Conservation (phyloP, 2,113 vertebrate genomes). For the Lanius ludovicianus region DNA sequence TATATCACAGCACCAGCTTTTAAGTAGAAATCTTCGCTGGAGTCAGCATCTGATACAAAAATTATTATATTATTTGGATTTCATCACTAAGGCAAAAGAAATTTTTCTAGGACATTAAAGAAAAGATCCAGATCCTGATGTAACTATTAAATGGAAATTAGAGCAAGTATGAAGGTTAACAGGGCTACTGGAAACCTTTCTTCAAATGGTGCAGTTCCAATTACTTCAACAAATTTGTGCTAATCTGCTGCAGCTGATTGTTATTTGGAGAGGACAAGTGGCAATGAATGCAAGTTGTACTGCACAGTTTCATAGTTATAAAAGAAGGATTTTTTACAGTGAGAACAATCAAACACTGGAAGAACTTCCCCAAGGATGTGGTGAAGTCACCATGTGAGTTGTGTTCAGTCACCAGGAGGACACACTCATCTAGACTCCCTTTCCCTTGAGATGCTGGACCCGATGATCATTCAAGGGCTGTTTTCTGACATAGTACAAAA, state of each 20-base stretch:
- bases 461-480: background rate
- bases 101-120: background rate
- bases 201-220: background rate
- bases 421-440: background rate
- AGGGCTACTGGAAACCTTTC: background rate
- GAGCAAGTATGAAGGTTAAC: background rate
- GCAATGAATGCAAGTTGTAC: background rate
- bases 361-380: background rate
- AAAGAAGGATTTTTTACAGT: background rate
- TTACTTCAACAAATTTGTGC: background rate
- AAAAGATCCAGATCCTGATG: background rate
- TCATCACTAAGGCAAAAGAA: background rate
- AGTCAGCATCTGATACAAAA: background rate
- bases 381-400: background rate
- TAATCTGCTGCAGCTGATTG: background rate
- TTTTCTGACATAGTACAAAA: background rate
- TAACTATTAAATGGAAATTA: background rate
- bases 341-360: background rate
- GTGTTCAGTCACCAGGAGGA: no score
- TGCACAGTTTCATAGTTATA: background rate
- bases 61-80: background rate
- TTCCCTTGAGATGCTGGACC: background rate
- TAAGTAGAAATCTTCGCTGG: background rate
- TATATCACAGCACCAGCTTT: background rate
- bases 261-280: background rate